Percentiles rank a stretch among this genome's conserved stretches.
Evolutionary conservation across 2,113 vertebrate species (phyloP).

Genomic region (Promerops cafer): DNA sequence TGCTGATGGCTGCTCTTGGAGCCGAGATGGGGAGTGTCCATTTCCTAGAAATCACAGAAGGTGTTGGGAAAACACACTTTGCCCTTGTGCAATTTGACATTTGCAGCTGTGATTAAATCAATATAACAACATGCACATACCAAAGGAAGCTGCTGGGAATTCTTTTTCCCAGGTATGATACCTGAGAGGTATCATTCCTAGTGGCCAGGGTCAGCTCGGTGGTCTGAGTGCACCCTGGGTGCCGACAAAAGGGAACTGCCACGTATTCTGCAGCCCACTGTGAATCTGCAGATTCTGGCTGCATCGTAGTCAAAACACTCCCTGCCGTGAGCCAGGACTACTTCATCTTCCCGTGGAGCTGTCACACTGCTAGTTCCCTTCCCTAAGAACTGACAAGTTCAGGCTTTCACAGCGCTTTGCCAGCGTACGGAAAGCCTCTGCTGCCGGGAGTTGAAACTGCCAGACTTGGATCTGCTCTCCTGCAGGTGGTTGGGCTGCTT

Average conservation of each 20-base stretch:
- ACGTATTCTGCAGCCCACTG: not conserved
- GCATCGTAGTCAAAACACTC: not conserved
- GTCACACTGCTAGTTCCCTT: not conserved
- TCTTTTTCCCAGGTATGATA: not conserved
- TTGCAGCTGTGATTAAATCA: not conserved
- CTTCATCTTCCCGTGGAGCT: not conserved
- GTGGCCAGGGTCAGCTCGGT: not conserved
- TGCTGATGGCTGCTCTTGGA: not conserved
- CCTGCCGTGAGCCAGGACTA: rapidly evolving
- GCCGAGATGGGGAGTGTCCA: rapidly evolving
- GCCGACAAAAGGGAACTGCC: rapidly evolving
- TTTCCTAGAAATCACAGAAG: not conserved
- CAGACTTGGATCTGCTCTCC: not conserved
- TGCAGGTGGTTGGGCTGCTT: not conserved
- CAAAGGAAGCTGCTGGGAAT: not conserved
- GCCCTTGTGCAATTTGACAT: not conserved
- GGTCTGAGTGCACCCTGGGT: not conserved
- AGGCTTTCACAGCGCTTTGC: not conserved
- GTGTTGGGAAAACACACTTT: not conserved
- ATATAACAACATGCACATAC: not conserved
- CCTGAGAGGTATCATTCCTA: not conserved
- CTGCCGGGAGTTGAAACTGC: not conserved
- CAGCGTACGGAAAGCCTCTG: not conserved
- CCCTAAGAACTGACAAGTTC: not conserved
- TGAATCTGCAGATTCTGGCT: not conserved